Base-by-base conservation (phyloP, 2,113 vertebrate genomes). In the Tichodroma muraria region DNA sequence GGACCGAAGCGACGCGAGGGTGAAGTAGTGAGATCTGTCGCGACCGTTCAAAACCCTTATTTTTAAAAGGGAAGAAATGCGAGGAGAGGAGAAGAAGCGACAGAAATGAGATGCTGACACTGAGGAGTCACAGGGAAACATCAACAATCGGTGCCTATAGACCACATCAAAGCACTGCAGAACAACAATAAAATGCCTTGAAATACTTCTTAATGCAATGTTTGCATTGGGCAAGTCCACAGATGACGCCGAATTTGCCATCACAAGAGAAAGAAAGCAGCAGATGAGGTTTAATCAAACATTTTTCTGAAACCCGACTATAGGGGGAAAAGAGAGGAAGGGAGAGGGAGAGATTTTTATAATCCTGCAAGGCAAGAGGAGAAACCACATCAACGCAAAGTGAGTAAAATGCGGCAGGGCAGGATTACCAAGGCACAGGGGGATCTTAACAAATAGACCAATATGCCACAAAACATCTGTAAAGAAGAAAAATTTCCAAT, bases 191-290 rank as follows among this genome's bases (percentile, higher is more conserved):
- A 80, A 65, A 78, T 47, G 89, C 40, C 90, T 92, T 17, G n/a
- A 85, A 68, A 94, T 73, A 56, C 89, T 73, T 88, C 91, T 94
- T 68, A 87, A 84, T 56, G 88, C 25, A 19, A 50, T 68, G 52
- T 92, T 89, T 92, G 86, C 73, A 17, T 61, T 50, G 72, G 87
- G 72, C 65, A 49, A 92, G 53, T 72, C 52, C 27, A 22, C 84
- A 80, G 89, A 66, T 45, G 78, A 95, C 33, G 35, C 76, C 80
- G 69, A 80, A 50, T 93, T 96, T 96, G 70, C 94, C 92, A 90
- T 94, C 57, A 25, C 35, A 28, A 54, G 45, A 61, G 54, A 90
- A 78, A 64, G 54, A 79, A 85, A 87, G 75, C 47, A 86, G 85
- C 61, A 69, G 71, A 70, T 75, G 77, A 94, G 57, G 85, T 80